Base-by-base conservation (phyloP, 2,113 vertebrate species). In the Panthera tigris region DNA sequence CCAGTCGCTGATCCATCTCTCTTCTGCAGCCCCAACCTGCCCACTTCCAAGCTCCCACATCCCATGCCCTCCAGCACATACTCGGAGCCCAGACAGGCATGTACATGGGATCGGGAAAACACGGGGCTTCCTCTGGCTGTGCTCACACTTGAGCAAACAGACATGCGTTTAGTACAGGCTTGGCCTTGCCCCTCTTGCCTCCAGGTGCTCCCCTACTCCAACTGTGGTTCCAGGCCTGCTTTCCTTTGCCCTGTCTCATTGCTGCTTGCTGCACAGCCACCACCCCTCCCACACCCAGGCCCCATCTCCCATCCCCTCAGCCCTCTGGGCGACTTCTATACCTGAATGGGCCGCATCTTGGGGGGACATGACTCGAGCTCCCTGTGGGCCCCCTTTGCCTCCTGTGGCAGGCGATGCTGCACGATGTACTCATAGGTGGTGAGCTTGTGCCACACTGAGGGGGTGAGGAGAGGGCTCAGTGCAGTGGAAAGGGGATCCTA, bases 351-450 rank as follows among this genome's bases (percentile, higher is more conserved):
- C 74, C 92, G 98, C 66, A 97, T 96, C 39, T 99, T 98, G 13
- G 98, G 98, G 91, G 98, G 97, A 36, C 81, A 98, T 0, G 98
- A 94, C 33, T 99, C 98, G 9, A 98, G 96, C 19, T 98, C 97
- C 90, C 98, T 99, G 91, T 97, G 98, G 2, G n/a, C 61, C 87
- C 98, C 99, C 85, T 99, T 99, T 55, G 89, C 89, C 86, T 99
- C 99, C 95, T 99, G 99, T 61, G 99, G 99, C 87, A 99, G 99
- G 27, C 99, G 99, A 98, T 99, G 99, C 33, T 99, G 99, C 96
- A 99, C 99, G 31, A 99, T 99, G 98, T 99, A 99, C 97, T 99
- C 99, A 3, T 99, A 99, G 0, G 99, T 99, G 68, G 99, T 99
- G 95, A 99, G 98, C 89, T 99, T 99, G 99, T 99, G 99, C 99